A percentile compares a stretch with the other conserved stretches of the same genome.
These are phyloP conservation scores for Drosophila koepferae DNA, from an alignment of 2,888 invertebrate genomes.

Conservation along the genomic window DNA sequence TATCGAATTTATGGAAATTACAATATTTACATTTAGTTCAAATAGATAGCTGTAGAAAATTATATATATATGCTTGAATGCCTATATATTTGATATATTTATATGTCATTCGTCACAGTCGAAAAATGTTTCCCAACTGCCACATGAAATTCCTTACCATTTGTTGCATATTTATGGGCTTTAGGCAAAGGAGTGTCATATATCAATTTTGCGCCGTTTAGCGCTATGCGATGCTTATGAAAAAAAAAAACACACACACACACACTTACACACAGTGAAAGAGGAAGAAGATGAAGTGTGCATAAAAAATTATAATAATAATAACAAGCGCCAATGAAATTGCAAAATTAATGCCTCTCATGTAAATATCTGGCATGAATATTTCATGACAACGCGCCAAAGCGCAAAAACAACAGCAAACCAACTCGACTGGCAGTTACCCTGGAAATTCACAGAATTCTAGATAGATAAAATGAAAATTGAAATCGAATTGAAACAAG, in stretches of 20 bases:
- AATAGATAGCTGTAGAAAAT: background rate
- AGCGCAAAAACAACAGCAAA: slow-evolving; percentile 40
- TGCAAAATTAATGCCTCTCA: slow-evolving; percentile 68
- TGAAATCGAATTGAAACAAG: background rate
- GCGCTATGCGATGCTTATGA: slow-evolving; percentile 18
- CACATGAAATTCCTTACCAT: slow-evolving; percentile 20
- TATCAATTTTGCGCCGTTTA: slow-evolving; percentile 52
- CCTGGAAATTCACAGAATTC: background rate
- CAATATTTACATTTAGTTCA: background rate
- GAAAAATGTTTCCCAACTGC: slow-evolving; percentile 1
- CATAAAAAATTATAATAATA: slow-evolving; percentile 45
- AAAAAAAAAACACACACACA: too few species aligned
- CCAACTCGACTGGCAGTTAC: background rate
- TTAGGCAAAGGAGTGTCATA: slow-evolving; percentile 22
- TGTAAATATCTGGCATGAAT: slow-evolving; percentile 67
- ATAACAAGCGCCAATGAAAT: slow-evolving; percentile 59
- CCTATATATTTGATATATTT: background rate
- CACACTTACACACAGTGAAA: too few species aligned
- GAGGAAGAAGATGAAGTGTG: background rate
- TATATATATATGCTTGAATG: too few species aligned
- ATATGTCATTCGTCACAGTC: background rate
- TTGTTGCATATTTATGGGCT: slow-evolving; percentile 32
- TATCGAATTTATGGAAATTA: background rate
- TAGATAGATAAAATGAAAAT: background rate
- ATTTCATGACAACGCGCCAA: slow-evolving; percentile 66